These are phyloP conservation scores for Andrena bucephala DNA, from an alignment of 2,888 invertebrate species.

Conservation along the genomic window DNA sequence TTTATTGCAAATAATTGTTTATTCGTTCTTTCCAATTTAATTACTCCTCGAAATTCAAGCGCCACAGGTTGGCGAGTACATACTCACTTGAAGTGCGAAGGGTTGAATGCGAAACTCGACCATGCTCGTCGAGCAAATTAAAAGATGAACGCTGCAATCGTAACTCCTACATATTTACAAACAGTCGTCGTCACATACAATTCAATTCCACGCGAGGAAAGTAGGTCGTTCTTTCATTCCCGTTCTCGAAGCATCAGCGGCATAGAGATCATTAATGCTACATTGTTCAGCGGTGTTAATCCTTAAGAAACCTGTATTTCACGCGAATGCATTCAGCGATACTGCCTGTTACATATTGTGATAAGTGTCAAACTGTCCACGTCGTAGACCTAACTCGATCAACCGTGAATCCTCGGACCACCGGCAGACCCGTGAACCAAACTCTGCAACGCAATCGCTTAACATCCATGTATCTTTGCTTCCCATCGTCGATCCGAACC, in stretches of 20 bases:
- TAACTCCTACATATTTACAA: not conserved
- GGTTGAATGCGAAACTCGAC: not conserved
- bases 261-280: not conserved
- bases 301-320: not conserved
- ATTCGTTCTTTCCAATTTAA: not conserved
- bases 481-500: not conserved
- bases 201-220: not conserved
- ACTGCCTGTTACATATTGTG: constrained; percentile 44
- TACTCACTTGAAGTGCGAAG: not conserved
- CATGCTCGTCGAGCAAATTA: not conserved
- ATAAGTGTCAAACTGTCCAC: constrained; percentile 34
- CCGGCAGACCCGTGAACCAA: not conserved
- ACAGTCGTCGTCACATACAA: not conserved
- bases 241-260: not conserved
- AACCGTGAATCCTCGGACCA: not conserved
- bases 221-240: not conserved
- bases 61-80: no score
- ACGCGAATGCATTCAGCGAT: constrained; percentile 1
- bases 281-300: not conserved
- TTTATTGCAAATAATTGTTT: not conserved
- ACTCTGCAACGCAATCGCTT: not conserved
- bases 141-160: not conserved
- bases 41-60: not conserved
- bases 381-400: not conserved
- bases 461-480: not conserved